phyloP scores from a whole-genome alignment of 2,113 vertebrate genomes.

The Acanthochromis polyacanthus region DNA sequence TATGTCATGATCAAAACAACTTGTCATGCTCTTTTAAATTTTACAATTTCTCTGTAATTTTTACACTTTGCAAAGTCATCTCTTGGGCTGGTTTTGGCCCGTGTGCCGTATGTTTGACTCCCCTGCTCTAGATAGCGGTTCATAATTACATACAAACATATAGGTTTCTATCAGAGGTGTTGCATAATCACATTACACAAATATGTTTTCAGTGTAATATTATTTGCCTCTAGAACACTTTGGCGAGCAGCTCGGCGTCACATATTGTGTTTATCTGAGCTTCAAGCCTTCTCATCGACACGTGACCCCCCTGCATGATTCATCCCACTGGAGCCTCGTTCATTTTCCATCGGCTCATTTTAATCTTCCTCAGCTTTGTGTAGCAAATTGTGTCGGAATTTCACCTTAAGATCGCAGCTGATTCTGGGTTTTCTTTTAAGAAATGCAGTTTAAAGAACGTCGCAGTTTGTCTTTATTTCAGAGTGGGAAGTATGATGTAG shows the following conservation, averaged over 20 bases:
- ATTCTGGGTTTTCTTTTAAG: neutral
- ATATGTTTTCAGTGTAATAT: too few relatives aligned
- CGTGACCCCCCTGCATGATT: neutral
- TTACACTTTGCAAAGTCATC: too few relatives aligned
- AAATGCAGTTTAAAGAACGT: neutral
- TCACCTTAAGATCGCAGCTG: neutral
- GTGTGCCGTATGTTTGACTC: too few relatives aligned
- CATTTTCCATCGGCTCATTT: neutral
- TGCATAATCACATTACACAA: neutral
- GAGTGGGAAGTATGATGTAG: constrained; percentile 6
- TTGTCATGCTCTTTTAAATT: too few relatives aligned
- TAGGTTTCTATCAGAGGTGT: neutral
- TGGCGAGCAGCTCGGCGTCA: too few relatives aligned
- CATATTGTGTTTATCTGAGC: too few relatives aligned
- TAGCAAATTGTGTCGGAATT: neutral
- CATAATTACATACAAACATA: neutral
- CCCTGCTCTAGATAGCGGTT: neutral
- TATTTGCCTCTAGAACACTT: too few relatives aligned
- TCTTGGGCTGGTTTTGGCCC: too few relatives aligned
- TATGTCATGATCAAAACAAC: too few relatives aligned
- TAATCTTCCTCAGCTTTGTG: neutral
- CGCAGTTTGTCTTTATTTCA: neutral
- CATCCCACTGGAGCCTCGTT: constrained; percentile 3
- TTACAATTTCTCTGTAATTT: too few relatives aligned
- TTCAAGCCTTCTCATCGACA: too few relatives aligned